These are phyloP conservation scores for Sinella curviseta DNA, from an alignment of 1,140 invertebrate species.

Conservation along the genomic window DNA sequence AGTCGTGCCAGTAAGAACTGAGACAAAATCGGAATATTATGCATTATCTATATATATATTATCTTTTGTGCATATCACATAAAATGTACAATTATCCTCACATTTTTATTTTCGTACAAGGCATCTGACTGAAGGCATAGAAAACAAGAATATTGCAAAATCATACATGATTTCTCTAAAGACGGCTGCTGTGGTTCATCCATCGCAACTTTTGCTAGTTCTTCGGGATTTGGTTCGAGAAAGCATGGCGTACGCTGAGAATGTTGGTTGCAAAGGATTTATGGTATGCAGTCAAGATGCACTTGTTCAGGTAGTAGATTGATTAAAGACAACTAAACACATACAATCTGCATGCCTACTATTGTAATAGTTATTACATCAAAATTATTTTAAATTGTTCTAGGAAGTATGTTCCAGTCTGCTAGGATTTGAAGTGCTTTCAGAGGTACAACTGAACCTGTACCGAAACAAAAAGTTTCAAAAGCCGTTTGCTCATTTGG, in stretches of 20 bases:
- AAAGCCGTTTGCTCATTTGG: neutral
- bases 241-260: neutral
- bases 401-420: neutral
- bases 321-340: neutral
- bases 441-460: neutral
- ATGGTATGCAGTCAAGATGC: neutral
- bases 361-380: too few species aligned
- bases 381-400: neutral
- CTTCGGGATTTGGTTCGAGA: neutral
- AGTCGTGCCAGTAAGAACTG: neutral
- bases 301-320: neutral
- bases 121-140: neutral
- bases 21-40: neutral
- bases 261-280: neutral
- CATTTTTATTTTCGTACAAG: neutral
- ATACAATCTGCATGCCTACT: too few species aligned
- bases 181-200: neutral
- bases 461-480: neutral
- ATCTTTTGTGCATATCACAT: neutral
- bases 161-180: neutral
- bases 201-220: neutral
- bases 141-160: neutral
- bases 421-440: neutral
- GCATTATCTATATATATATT: neutral
- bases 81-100: neutral